phyloP scores from a whole-genome alignment of 2,888 invertebrate genomes.

The Nomada fabriciana region DNA sequence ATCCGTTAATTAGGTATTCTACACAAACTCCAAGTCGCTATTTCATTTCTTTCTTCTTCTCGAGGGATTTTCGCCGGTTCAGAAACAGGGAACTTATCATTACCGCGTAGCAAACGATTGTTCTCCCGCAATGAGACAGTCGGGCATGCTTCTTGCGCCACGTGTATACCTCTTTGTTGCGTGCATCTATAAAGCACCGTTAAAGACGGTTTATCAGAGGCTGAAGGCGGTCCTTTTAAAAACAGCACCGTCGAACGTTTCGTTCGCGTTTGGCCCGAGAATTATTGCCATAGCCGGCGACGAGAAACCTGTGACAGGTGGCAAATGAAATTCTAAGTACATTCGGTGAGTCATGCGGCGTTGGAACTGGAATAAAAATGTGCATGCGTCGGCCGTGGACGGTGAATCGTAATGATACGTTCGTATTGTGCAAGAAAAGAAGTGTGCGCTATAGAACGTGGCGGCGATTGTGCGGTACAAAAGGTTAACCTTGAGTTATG shows the following conservation, averaged over 20 bases:
- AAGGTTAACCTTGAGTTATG: conserved; percentile 20
- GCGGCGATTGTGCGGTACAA: conserved; percentile 5
- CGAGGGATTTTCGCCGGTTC: not conserved
- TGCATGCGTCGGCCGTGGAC: conserved; percentile 3
- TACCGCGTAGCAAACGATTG: conserved; percentile 46
- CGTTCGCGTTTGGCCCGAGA: not conserved
- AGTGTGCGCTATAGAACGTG: not conserved
- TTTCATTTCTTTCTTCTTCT: not conserved
- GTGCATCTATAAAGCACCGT: conserved; percentile 2
- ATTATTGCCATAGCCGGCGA: conserved; percentile 5
- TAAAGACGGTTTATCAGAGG: conserved; percentile 3
- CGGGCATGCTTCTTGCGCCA: conserved; percentile 25
- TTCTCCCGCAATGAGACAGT: conserved; percentile 42
- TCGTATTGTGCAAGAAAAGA: not conserved
- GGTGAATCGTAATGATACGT: conserved; percentile 19
- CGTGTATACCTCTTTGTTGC: conserved; percentile 20
- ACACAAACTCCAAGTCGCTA: not conserved
- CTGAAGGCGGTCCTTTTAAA: not conserved
- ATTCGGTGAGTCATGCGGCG: conserved; percentile 1
- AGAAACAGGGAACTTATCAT: conserved; percentile 32
- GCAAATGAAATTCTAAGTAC: conserved; percentile 7
- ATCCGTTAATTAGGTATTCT: no score
- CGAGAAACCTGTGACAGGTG: not conserved
- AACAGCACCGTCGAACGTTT: not conserved
- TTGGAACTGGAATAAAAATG: conserved; percentile 1